These are phyloP conservation scores for Mus spicilegus DNA, from an alignment of 2,113 vertebrate species.

Conservation along the genomic window DNA sequence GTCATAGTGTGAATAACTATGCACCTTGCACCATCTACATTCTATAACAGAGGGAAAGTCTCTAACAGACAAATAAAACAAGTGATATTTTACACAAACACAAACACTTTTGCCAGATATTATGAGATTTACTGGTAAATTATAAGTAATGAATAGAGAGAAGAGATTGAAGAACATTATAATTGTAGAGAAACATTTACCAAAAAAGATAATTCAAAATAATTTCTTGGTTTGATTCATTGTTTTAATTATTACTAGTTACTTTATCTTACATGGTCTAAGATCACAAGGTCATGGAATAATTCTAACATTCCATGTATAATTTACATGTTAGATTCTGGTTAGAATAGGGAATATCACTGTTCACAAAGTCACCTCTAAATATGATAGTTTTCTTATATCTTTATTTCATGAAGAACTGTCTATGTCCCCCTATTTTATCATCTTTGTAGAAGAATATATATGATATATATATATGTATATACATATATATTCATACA, in stretches of 20 bases:
- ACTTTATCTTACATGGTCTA: conserved; percentile 41
- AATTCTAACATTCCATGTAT: conserved; percentile 25
- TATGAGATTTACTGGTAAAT: conserved; percentile 17
- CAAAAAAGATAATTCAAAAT: conserved; percentile 32
- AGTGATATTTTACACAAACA: neutral
- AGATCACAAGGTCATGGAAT: conserved; percentile 46
- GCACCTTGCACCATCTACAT: neutral
- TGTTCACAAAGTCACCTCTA: conserved; percentile 25
- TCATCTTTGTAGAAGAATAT: neutral
- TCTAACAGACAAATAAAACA: conserved; percentile 54
- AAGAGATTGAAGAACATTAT: neutral
- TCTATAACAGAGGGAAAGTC: conserved; percentile 15
- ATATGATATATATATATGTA: too few species aligned
- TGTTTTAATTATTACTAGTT: conserved; percentile 48
- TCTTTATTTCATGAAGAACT: conserved; percentile 23
- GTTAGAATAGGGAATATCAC: conserved; percentile 28
- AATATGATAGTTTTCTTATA: conserved; percentile 47
- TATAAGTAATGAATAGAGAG: neutral
- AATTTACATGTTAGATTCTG: conserved; percentile 55
- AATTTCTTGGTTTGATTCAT: conserved; percentile 49
- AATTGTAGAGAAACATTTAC: neutral
- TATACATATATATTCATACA: too few species aligned
- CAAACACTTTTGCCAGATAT: conserved; percentile 1
- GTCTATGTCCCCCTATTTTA: neutral
- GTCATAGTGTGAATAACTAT: conserved; percentile 40